These are phyloP conservation scores for Vulpes ferrilata DNA, from an alignment of 2,113 vertebrate species.

Conservation along the genomic window DNA sequence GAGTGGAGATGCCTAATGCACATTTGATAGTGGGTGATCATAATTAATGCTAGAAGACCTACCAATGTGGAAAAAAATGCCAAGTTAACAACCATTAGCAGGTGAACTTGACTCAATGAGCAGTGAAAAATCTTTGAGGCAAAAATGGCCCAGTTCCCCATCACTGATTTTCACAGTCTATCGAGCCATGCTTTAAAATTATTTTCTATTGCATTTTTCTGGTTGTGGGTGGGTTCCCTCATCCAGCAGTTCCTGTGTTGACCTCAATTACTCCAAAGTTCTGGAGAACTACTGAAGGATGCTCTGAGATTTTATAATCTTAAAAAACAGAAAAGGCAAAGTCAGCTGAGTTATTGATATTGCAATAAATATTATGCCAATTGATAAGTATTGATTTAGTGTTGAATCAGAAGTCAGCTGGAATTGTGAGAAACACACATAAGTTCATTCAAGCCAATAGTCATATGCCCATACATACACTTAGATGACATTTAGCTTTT, in stretches of 20 bases:
- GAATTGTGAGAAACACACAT: background rate
- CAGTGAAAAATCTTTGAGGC: conserved; percentile 45
- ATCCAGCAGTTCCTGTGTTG: background rate
- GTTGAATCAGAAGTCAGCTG: background rate
- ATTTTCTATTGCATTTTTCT: conserved; percentile 2
- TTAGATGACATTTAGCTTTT: background rate
- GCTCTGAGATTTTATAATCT: background rate
- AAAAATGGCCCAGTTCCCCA: conserved; percentile 34
- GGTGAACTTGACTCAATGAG: conserved; percentile 29
- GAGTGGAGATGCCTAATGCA: background rate
- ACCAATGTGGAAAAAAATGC: conserved; percentile 34
- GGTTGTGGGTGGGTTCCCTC: background rate
- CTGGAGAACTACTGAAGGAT: background rate
- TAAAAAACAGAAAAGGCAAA: background rate
- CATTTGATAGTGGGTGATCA: background rate
- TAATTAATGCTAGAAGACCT: background rate
- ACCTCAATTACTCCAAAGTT: background rate
- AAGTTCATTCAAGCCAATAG: background rate
- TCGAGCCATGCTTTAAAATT: conserved; percentile 14
- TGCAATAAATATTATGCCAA: background rate
- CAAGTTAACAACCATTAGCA: background rate
- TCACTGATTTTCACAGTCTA: conserved; percentile 18
- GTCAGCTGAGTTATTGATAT: background rate
- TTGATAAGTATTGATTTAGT: background rate
- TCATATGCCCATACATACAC: background rate